Conservation (phyloP, 2,888 invertebrate species). For the Enoplolaimus lenunculus region DNA sequence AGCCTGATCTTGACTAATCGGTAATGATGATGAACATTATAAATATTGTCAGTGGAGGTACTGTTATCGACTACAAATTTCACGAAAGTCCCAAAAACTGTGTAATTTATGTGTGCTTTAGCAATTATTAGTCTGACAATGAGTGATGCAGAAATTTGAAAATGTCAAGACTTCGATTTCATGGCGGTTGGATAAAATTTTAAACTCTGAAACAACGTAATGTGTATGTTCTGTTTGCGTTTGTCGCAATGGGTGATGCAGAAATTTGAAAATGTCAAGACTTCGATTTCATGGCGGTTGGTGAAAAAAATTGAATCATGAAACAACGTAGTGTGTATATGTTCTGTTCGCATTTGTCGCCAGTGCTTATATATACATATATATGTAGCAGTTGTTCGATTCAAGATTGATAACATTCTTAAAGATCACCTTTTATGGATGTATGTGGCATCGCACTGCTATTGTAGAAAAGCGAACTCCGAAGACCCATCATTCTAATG, state of each 20-base stretch:
- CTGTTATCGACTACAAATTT: neutral
- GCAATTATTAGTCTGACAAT: neutral
- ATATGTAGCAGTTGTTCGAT: neutral
- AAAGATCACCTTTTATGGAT: no score
- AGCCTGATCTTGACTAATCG: neutral
- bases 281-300: no score
- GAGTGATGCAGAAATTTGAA: neutral
- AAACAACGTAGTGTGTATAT: neutral
- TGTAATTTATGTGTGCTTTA: neutral
- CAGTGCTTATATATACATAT: neutral
- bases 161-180: no score
- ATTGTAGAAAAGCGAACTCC: no score
- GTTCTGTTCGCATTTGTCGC: neutral
- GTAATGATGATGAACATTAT: neutral
- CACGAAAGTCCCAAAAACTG: neutral
- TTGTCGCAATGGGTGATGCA: neutral
- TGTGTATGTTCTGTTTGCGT: neutral
- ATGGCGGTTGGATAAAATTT: no score
- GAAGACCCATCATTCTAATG: no score
- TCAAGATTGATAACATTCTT: no score
- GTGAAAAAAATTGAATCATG: no score
- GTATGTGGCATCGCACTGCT: no score
- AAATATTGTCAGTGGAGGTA: neutral
- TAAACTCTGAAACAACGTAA: neutral
- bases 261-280: neutral